phyloP scores from a whole-genome alignment of 1,140 invertebrate species.

The Platorchestia sp. region DNA sequence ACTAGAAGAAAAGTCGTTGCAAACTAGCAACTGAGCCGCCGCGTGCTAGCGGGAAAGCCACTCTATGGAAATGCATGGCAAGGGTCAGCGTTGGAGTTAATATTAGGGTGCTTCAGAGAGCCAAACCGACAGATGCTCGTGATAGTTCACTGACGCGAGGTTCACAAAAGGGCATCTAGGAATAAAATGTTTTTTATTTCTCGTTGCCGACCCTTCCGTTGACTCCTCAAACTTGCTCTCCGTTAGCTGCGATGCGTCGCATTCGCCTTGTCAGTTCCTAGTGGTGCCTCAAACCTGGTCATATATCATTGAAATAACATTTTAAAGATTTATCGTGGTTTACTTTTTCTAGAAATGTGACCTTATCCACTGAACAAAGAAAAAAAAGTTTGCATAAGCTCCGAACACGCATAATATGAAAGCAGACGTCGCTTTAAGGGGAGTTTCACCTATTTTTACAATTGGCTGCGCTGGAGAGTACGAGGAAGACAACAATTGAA shows the following conservation, averaged over 20 bases:
- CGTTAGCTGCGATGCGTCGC: not conserved
- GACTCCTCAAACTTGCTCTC: not conserved
- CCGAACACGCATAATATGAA: not conserved
- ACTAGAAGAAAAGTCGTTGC: not conserved
- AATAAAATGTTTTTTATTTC: not conserved
- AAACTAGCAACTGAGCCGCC: not conserved
- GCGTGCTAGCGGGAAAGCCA: not conserved
- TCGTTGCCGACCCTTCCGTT: not conserved
- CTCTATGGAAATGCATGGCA: slow-evolving; percentile 12
- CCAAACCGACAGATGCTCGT: not conserved
- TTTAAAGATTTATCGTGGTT: not conserved
- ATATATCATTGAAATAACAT: not conserved
- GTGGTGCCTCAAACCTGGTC: not conserved
- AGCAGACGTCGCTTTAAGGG: not conserved
- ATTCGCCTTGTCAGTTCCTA: not conserved
- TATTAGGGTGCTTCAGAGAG: not conserved
- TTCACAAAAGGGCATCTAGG: slow-evolving; percentile 4
- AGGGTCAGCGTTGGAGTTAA: slow-evolving; percentile 4
- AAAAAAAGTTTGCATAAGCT: not conserved
- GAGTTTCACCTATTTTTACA: not conserved
- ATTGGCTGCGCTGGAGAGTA: not conserved
- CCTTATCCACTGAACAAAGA: not conserved
- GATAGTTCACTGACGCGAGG: slow-evolving; percentile 24
- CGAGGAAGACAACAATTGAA: not conserved
- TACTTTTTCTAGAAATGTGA: not conserved